Evolutionary conservation across 1,140 invertebrate genomes (phyloP).

Genomic region (Chironomus tepperi): DNA sequence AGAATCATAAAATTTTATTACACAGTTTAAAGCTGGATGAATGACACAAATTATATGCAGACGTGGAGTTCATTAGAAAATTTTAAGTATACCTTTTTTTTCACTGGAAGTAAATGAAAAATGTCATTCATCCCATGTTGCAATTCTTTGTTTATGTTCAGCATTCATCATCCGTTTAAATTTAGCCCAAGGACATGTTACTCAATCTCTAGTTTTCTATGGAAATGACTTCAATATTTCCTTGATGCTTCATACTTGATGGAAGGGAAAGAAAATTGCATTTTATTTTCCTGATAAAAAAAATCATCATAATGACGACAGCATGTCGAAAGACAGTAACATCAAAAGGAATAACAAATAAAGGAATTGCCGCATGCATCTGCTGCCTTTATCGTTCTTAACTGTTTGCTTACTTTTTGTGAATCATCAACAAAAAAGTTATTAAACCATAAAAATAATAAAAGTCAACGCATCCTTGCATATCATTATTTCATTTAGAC

Average conservation of each 20-base stretch:
- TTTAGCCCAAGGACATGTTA: constrained; percentile 15
- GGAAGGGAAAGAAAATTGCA: not conserved
- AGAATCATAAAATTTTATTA: constrained; percentile 21
- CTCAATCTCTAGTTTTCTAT: not conserved
- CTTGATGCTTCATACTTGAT: not conserved
- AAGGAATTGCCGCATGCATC: not conserved
- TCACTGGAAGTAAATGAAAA: not conserved
- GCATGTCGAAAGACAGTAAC: not conserved
- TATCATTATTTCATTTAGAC: constrained; percentile 9
- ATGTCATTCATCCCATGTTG: not conserved
- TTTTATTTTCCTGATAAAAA: not conserved
- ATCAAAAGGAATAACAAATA: not conserved
- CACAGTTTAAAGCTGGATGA: not conserved
- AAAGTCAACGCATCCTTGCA: not conserved
- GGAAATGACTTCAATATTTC: too few relatives aligned
- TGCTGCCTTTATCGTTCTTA: not conserved
- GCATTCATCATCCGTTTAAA: constrained; percentile 17
- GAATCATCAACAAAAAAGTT: not conserved
- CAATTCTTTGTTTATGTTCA: not conserved
- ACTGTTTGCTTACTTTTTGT: not conserved
- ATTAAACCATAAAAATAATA: constrained; percentile 15
- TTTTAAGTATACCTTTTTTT: not conserved
- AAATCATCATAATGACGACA: too few relatives aligned
- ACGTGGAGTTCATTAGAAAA: not conserved
- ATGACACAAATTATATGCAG: constrained; percentile 5